Evolutionary conservation across 1,140 invertebrate genomes (phyloP).

Genomic region (Zaprionus davidi): DNA sequence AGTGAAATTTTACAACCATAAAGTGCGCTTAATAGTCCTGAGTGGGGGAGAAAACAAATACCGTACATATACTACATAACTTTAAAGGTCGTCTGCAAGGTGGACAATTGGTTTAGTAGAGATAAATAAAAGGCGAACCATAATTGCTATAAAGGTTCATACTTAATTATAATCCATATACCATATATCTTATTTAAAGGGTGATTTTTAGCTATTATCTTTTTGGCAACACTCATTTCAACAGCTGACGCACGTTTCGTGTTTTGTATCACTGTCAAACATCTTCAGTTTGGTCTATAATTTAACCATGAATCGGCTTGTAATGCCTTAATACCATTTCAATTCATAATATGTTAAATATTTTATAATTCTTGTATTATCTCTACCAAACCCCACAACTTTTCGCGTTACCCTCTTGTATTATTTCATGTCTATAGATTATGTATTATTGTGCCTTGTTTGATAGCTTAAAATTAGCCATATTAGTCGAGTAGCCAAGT

Average conservation of each 20-base stretch:
- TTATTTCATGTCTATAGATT: not conserved
- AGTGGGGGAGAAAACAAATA: constrained; percentile 9
- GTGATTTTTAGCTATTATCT: too few species aligned
- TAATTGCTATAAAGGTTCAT: not conserved
- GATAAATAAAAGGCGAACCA: not conserved
- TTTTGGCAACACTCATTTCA: too few species aligned
- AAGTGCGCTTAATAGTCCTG: constrained; percentile 7
- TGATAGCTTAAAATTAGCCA: constrained; percentile 16
- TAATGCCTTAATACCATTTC: too few species aligned
- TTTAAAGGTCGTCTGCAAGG: not conserved
- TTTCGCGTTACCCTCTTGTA: not conserved
- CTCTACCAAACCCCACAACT: not conserved
- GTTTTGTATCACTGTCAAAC: too few species aligned
- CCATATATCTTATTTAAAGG: not conserved
- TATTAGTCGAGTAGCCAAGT: constrained; percentile 12
- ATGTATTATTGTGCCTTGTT: constrained; percentile 11
- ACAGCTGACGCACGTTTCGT: too few species aligned
- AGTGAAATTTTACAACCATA: constrained; percentile 5
- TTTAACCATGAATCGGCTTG: too few species aligned
- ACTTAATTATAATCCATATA: not conserved
- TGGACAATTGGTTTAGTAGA: not conserved
- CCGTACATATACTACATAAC: not conserved
- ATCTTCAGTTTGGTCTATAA: too few species aligned
- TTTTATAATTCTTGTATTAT: not conserved
- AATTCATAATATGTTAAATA: not conserved